Base-by-base conservation (phyloP, 2,113 vertebrate genomes). In the Pagrus major region DNA sequence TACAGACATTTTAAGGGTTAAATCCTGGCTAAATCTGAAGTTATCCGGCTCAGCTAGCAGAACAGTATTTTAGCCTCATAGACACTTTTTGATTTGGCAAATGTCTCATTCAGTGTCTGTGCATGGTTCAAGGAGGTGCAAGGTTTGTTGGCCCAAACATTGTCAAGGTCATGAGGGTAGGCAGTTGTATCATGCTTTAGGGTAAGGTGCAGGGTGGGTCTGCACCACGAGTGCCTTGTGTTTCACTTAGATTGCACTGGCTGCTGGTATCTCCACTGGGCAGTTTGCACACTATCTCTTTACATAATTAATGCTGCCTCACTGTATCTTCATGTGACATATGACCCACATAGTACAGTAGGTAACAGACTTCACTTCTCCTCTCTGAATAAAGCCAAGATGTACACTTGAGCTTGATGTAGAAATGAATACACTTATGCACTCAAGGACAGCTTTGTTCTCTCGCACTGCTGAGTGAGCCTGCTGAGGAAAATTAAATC, bases 211-310 rank as follows among this genome's bases (percentile, higher is more conserved):
- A 69, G 79, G 80, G 81, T 18, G 86, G 20, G 83, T 55, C 54
- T 47, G 16, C n/a, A 3, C 55, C 21, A 25, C 27, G 9, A 65
- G 59, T 41, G 31, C 35, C 74, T 35, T 52, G 25, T 85, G 85
- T 74, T 74, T 61, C 55, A 49, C 63, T 0, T 8, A 70, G 86
- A 88, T 83, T 85, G 83, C 56, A 59, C 37, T 16, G 46, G n/a
- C 23, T 31, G 49, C 3, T 33, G 27, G 18, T 80, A 80, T 88
- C 80, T 76, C 20, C 29, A 60, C 16, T 16, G 20, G 23, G 6
- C 70, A 15, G 54, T 56, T 56, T 77, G 41, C 41, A 16, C 2
- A 61, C 21, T 71, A 14, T 59, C 54, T 73, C 61, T 47, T 25
- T 14, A 25, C 64, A 68, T 72, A 59, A 61, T 61, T 10, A 42